These are phyloP conservation scores for Pristiophorus japonicus DNA, from an alignment of 2,113 vertebrate species.

Conservation along the genomic window DNA sequence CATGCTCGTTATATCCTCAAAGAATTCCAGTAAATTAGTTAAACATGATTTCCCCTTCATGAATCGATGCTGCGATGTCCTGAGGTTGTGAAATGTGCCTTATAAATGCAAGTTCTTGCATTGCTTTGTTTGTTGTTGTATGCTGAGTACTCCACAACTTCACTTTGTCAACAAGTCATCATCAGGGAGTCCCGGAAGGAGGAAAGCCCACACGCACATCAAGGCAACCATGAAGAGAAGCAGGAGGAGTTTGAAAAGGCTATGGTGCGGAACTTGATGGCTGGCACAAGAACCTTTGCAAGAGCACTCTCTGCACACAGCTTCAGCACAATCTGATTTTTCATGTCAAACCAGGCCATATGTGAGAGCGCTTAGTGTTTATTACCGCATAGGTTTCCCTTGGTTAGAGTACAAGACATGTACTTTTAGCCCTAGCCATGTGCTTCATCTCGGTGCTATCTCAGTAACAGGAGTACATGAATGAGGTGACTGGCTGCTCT, in stretches of 20 bases:
- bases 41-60: no score
- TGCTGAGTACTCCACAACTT: neutral
- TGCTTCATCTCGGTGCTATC: neutral
- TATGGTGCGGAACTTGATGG: neutral
- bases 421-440: neutral
- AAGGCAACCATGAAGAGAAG: neutral
- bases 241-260: neutral
- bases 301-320: neutral
- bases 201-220: neutral
- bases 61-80: no score
- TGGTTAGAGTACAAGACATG: neutral
- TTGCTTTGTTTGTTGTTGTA: neutral
- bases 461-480: neutral
- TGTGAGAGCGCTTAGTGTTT: neutral
- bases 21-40: no score
- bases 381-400: neutral
- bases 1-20: no score
- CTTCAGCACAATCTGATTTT: neutral
- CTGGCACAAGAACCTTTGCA: neutral
- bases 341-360: neutral
- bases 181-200: neutral
- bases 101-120: neutral
- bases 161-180: neutral
- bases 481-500: neutral
- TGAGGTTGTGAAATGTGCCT: neutral